These are phyloP conservation scores for Anguilla pacifica DNA, from an alignment of 2,797 vertebrate genomes.

Conservation along the genomic window DNA sequence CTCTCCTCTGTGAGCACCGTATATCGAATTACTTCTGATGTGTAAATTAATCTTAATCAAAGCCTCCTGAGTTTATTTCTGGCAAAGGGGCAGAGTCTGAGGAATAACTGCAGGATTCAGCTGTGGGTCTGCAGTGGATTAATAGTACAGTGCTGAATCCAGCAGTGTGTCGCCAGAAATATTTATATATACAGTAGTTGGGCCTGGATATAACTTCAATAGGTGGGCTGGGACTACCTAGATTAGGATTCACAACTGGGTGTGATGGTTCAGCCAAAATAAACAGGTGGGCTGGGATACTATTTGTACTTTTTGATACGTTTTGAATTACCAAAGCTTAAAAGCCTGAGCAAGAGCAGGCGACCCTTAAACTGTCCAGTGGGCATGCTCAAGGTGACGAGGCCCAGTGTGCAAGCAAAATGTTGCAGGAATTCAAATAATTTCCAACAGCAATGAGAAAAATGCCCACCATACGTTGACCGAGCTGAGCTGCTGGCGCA, in stretches of 20 bases:
- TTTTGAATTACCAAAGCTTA: background rate
- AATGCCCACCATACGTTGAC: background rate
- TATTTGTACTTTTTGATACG: background rate
- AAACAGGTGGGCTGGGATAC: background rate
- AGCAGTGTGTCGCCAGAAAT: background rate
- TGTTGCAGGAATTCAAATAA: background rate
- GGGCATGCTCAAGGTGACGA: background rate
- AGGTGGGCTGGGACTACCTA: background rate
- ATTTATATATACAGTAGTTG: background rate
- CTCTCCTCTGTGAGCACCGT: background rate
- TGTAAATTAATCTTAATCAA: conserved; percentile 13
- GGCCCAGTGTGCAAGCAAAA: background rate
- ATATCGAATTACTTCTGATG: background rate
- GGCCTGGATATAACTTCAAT: background rate
- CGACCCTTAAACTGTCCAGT: background rate
- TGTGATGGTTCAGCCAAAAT: background rate
- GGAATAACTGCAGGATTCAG: background rate
- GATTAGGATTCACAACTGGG: background rate
- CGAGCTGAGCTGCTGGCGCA: background rate
- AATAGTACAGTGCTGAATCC: background rate
- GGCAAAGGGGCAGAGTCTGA: background rate
- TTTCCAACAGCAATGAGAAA: background rate
- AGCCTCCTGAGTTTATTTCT: background rate
- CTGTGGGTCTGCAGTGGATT: background rate
- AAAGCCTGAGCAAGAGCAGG: background rate